Evolutionary conservation across 1,140 invertebrate species (phyloP).

Genomic region (Lineus longissimus): DNA sequence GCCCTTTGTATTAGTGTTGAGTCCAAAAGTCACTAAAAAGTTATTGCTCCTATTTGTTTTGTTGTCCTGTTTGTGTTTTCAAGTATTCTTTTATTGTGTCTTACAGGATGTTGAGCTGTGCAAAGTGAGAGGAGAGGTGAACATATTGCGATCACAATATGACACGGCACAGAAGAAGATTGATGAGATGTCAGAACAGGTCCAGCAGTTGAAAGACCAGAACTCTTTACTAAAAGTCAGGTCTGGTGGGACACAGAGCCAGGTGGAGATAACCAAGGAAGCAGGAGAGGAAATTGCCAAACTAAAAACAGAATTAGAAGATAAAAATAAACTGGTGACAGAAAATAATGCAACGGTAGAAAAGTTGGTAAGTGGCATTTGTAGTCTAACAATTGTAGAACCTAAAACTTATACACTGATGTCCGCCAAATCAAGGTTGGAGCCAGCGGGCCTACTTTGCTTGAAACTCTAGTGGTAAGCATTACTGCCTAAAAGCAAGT

Average conservation of each 20-base stretch:
- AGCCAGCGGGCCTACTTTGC: too few relatives aligned
- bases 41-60: not conserved
- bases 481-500: too few relatives aligned
- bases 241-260: slow-evolving; percentile 36
- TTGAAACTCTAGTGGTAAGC: too few relatives aligned
- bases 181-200: slow-evolving; percentile 66
- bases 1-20: too few relatives aligned
- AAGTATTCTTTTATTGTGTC: not conserved
- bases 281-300: slow-evolving; percentile 29
- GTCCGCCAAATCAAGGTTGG: too few relatives aligned
- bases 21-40: not conserved
- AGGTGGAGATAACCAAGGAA: not conserved
- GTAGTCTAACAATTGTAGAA: not conserved
- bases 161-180: slow-evolving; percentile 60
- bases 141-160: slow-evolving; percentile 37
- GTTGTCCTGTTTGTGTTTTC: not conserved
- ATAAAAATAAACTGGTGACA: slow-evolving; percentile 27
- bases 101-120: slow-evolving; percentile 65
- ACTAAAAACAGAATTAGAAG: slow-evolving; percentile 33
- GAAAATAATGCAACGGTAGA: slow-evolving; percentile 38
- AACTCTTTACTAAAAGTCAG: slow-evolving; percentile 81
- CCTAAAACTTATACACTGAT: too few relatives aligned
- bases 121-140: slow-evolving; percentile 57
- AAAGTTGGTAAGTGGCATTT: slow-evolving; percentile 32
- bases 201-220: slow-evolving; percentile 79